Evolutionary conservation across 2,797 vertebrate genomes (phyloP).

Genomic region (Ataeniobius toweri): DNA sequence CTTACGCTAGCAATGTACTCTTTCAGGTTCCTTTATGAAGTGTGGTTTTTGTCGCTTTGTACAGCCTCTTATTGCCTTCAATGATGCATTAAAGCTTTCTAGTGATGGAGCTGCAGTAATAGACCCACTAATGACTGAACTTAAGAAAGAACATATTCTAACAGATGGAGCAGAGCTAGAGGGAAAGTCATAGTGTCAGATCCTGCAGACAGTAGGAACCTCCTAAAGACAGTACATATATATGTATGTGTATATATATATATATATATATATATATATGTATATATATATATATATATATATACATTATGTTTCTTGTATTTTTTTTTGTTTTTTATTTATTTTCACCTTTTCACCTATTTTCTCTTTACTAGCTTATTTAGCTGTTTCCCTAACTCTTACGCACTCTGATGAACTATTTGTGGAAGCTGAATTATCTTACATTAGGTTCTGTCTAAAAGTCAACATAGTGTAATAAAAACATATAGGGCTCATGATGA

Average conservation of each 20-base stretch:
- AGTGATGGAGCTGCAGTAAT: slow-evolving; percentile 76
- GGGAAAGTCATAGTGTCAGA: slow-evolving; percentile 67
- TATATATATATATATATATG: too few species aligned
- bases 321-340: neutral
- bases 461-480: slow-evolving; percentile 24
- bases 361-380: neutral
- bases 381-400: neutral
- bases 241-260: too few species aligned
- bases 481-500: slow-evolving; percentile 26
- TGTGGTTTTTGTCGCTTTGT: slow-evolving; percentile 36
- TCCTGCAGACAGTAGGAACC: too few species aligned
- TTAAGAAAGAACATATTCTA: slow-evolving; percentile 80
- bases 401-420: slow-evolving; percentile 2
- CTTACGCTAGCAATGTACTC: slow-evolving; percentile 6
- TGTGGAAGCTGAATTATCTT: slow-evolving; percentile 21
- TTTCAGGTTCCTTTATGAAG: slow-evolving; percentile 26
- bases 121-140: slow-evolving; percentile 76
- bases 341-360: neutral
- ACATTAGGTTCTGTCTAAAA: slow-evolving; percentile 6
- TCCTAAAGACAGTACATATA: too few species aligned
- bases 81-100: slow-evolving; percentile 76
- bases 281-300: too few species aligned
- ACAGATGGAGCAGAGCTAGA: slow-evolving; percentile 75
- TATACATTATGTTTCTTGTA: neutral
- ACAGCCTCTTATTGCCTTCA: slow-evolving; percentile 70